These are phyloP conservation scores for Argopecten irradians DNA, from an alignment of 1,140 invertebrate species.

Conservation along the genomic window DNA sequence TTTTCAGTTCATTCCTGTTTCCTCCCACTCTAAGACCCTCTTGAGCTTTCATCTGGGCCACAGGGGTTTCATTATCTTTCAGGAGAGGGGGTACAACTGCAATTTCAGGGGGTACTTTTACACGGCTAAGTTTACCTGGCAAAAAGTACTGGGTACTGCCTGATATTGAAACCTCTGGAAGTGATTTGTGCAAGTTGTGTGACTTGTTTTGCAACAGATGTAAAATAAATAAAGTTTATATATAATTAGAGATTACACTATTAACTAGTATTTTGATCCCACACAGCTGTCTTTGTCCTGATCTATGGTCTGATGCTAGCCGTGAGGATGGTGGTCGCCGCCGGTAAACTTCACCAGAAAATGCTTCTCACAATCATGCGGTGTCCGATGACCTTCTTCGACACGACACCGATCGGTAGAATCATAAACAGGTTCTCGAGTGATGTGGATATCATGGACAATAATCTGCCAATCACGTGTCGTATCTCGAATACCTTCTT, in stretches of 20 bases:
- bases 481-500: constrained; percentile 62
- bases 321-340: constrained; percentile 68
- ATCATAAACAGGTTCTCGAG: constrained; percentile 82
- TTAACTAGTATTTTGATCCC: background rate
- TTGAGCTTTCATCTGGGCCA: no score
- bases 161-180: no score
- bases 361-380: constrained; percentile 77
- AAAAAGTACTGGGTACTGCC: no score
- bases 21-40: no score
- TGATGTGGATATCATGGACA: constrained; percentile 79
- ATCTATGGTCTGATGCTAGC: constrained; percentile 57
- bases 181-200: background rate
- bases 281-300: constrained; percentile 60
- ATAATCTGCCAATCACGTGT: constrained; percentile 76
- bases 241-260: background rate
- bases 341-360: constrained; percentile 68
- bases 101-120: no score
- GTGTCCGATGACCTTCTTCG: constrained; percentile 81
- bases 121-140: no score
- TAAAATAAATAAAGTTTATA: no score
- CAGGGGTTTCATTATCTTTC: no score
- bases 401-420: constrained; percentile 81
- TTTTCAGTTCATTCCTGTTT: no score
- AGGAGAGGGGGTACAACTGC: no score
- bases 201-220: no score